Percentiles rank a stretch among this genome's conserved stretches.
These are phyloP conservation scores for Hemaris fuciformis DNA, from an alignment of 2,888 invertebrate species.

Conservation along the genomic window DNA sequence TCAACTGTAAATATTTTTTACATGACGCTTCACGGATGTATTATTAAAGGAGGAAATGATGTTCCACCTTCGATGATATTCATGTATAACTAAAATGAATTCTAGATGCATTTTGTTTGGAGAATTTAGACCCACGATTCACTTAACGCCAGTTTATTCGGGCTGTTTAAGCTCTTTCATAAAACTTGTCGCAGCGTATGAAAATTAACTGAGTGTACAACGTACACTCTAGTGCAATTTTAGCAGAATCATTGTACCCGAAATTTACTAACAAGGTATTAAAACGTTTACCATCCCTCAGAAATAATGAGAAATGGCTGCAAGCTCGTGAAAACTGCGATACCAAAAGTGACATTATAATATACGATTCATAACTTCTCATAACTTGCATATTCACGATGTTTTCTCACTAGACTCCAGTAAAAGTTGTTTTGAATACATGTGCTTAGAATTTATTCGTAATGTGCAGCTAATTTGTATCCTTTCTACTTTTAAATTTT, in stretches of 20 bases:
- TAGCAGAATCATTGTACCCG: background rate
- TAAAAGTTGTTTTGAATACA: background rate
- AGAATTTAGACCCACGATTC: no score
- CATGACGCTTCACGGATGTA: no score
- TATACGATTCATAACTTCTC: background rate
- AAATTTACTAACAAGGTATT: background rate
- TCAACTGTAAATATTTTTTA: no score
- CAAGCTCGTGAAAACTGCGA: background rate
- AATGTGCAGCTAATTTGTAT: background rate
- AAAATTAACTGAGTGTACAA: background rate
- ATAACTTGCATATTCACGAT: background rate
- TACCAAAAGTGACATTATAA: background rate
- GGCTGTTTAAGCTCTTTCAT: background rate
- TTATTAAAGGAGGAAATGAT: no score
- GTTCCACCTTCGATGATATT: no score
- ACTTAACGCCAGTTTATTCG: no score
- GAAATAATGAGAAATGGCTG: background rate
- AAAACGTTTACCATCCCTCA: background rate
- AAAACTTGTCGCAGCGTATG: background rate
- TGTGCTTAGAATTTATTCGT: background rate
- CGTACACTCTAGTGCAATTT: background rate
- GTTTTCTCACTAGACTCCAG: background rate
- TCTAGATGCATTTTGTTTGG: no score
- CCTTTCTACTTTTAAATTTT: background rate
- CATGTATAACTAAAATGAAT: no score